A percentile compares a stretch with the other conserved stretches of the same genome.
Evolutionary conservation across 2,797 vertebrate species (phyloP).

Genomic region (Botia kubotai): DNA sequence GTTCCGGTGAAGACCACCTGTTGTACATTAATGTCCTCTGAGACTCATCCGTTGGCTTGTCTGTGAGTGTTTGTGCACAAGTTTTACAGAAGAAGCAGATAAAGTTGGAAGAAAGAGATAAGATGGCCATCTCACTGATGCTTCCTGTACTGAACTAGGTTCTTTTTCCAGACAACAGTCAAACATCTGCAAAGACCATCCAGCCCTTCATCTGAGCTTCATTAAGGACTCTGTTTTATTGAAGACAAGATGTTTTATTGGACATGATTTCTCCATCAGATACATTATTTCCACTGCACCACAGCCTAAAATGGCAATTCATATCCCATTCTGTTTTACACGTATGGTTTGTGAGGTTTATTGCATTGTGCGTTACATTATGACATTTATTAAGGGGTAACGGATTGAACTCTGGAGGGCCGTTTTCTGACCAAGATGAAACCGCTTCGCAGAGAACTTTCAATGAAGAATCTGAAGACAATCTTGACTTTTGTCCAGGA

Average conservation of each 20-base stretch:
- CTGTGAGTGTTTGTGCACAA: background rate
- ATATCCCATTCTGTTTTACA: slow-evolving; percentile 28
- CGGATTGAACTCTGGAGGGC: slow-evolving; percentile 32
- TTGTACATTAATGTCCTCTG: background rate
- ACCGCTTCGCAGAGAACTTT: slow-evolving; percentile 15
- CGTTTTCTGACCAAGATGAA: slow-evolving; percentile 18
- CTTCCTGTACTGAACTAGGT: background rate
- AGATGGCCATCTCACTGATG: slow-evolving; percentile 26
- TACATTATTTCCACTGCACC: slow-evolving; percentile 38
- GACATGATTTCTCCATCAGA: slow-evolving; percentile 54
- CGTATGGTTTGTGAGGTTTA: slow-evolving; percentile 42
- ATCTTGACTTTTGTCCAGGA: slow-evolving; percentile 16
- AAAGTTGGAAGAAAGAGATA: background rate
- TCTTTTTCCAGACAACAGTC: slow-evolving; percentile 38
- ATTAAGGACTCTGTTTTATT: slow-evolving; percentile 52
- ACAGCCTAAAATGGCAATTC: slow-evolving; percentile 38
- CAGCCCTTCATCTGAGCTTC: slow-evolving; percentile 42
- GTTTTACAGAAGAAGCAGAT: background rate
- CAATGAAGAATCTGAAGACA: slow-evolving; percentile 31
- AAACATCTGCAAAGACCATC: slow-evolving; percentile 57
- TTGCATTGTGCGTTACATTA: slow-evolving; percentile 23
- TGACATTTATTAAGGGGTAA: slow-evolving; percentile 45
- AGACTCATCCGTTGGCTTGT: background rate
- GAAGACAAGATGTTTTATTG: slow-evolving; percentile 34
- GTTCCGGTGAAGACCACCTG: background rate